Percentiles rank a stretch among this genome's conserved stretches.
phyloP scores from a whole-genome alignment of 2,113 vertebrate species.

The Apus apus region DNA sequence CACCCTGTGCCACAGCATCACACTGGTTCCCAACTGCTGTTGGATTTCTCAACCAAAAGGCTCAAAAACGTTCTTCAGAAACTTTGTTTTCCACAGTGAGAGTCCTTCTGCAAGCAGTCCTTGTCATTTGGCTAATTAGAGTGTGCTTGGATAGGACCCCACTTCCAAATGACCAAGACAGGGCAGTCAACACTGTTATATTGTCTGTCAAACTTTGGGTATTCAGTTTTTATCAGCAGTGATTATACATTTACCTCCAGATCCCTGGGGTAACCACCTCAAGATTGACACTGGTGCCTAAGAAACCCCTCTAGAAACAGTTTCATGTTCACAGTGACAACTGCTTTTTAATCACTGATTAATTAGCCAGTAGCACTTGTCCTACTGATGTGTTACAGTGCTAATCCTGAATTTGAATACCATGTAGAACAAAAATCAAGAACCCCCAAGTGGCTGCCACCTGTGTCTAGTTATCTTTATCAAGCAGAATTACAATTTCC shows the following conservation, averaged over 20 bases:
- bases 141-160: background rate
- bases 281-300: background rate
- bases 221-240: background rate
- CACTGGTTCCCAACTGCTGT: too few species aligned
- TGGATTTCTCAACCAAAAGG: background rate
- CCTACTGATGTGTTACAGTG: background rate
- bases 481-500: background rate
- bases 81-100: background rate
- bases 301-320: background rate
- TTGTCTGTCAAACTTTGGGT: background rate
- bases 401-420: background rate
- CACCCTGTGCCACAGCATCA: background rate
- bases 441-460: background rate
- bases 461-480: background rate
- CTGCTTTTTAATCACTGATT: background rate
- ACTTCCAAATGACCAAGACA: background rate
- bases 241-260: background rate
- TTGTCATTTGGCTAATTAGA: background rate
- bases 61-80: background rate
- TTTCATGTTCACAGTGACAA: background rate
- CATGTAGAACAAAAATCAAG: background rate
- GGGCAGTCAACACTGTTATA: fast-evolving
- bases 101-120: background rate
- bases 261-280: background rate
- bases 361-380: background rate